phyloP scores from a whole-genome alignment of 1,140 invertebrate genomes.

The Listronotus oregonensis region DNA sequence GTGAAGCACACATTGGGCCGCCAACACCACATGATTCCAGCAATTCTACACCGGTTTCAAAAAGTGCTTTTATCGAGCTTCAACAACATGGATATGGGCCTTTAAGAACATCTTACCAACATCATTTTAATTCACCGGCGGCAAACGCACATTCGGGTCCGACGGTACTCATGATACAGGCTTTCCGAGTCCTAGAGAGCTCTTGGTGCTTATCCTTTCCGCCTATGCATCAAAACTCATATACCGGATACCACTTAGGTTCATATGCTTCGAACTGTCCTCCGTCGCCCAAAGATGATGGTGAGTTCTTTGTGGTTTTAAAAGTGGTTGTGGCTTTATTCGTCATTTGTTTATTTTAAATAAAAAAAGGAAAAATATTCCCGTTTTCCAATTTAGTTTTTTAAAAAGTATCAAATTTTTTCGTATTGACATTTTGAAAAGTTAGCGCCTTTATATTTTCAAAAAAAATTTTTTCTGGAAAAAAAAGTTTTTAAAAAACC shows the following conservation, averaged over 20 bases:
- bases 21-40: constrained; percentile 55
- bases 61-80: constrained; percentile 90
- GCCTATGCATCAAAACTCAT: constrained; percentile 89
- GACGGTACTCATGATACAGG: constrained; percentile 51
- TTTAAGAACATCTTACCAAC: constrained; percentile 65
- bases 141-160: constrained; percentile 50
- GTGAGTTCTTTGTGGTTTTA: constrained; percentile 64
- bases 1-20: constrained; percentile 58
- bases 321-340: too few species aligned
- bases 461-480: too few species aligned
- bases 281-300: constrained; percentile 92
- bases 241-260: constrained; percentile 85
- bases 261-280: constrained; percentile 89
- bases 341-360: too few species aligned
- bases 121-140: constrained; percentile 61
- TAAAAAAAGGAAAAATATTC: too few species aligned
- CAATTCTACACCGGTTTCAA: constrained; percentile 67
- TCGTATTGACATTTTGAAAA: too few species aligned
- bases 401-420: too few species aligned
- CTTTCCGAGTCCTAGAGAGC: constrained; percentile 76
- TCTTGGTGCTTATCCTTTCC: constrained; percentile 85
- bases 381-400: too few species aligned
- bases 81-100: constrained; percentile 83
- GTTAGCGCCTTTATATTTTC: too few species aligned
- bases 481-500: too few species aligned